Evolutionary conservation across 2,113 vertebrate genomes (phyloP), one percentile per base, ranked within the genome.

Genomic region (Triplophysa dalaica): DNA sequence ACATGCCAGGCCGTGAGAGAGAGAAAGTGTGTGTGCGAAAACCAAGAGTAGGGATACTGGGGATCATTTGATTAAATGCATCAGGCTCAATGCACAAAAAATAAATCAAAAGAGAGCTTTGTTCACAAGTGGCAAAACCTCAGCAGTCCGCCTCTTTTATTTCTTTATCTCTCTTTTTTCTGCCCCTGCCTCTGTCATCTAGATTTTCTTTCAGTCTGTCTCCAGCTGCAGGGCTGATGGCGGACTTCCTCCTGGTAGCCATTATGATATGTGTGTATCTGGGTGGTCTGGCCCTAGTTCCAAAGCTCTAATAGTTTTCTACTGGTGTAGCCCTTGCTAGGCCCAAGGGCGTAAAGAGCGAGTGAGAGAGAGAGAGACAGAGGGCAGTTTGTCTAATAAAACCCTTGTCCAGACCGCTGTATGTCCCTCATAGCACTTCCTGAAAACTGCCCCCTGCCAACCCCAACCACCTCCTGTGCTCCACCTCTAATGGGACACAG

Each of bases 331-430:
- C 94, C 92, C 93, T 93, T 92, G 90, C 90, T 90, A 84, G 95
- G 96, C 95, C 96, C 93, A 91, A 94, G 95, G 96, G 96, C 94
- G 92, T 91, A 76, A 38, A 70, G 50, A 84, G 63, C 74, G 2
- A 10, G 93, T 93, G 91, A 92, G 92, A 91, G 93, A 92, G 92
- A 91, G 93, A 83, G 73, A 86, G 87, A 88, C 82, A 89, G 89
- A 95, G 93, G 93, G 94, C 93, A 95, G 93, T 93, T 94, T 93
- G 94, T 93, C 96, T 96, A 96, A 97, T 98, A 98, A 98, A 98
- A 94, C 94, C 95, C 95, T 95, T 94, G 95, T 91, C 88, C 90
- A 85, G 90, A 88, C 89, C 85, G 77, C 74, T 79, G 78, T 78
- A 79, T 89, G 90, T 89, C 86, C 90, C 92, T 92, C 90, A 87